These are phyloP conservation scores for Clivina fossor DNA, from an alignment of 2,888 invertebrate genomes.

Conservation along the genomic window DNA sequence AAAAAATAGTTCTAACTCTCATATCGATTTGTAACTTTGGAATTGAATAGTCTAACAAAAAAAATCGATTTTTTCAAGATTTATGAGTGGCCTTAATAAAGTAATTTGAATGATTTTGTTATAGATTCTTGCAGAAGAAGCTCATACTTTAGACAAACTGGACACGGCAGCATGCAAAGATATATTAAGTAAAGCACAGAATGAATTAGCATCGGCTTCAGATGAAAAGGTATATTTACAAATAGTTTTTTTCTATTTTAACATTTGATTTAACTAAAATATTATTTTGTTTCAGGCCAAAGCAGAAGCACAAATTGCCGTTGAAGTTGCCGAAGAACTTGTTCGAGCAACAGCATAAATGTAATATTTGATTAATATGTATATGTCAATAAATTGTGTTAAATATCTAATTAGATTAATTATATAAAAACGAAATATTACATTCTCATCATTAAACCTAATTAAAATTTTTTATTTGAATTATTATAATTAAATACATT, in stretches of 20 bases:
- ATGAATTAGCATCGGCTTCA: slow-evolving; percentile 75
- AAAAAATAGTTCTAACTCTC: no score
- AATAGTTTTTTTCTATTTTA: not conserved
- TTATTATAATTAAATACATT: no score
- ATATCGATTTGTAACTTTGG: no score
- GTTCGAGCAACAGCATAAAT: slow-evolving; percentile 76
- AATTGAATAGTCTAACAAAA: no score
- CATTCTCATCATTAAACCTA: no score
- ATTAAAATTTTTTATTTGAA: no score
- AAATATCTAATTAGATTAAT: no score
- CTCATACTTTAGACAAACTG: slow-evolving; percentile 79
- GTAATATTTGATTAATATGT: no score
- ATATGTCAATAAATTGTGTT: no score
- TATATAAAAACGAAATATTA: no score
- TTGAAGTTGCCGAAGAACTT: slow-evolving; percentile 93
- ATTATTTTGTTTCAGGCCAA: slow-evolving; percentile 58
- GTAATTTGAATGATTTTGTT: slow-evolving; percentile 40
- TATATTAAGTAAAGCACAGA: slow-evolving; percentile 80
- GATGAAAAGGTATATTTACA: slow-evolving; percentile 69
- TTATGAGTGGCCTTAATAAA: no score
- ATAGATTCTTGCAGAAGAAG: slow-evolving; percentile 93
- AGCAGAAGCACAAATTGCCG: slow-evolving; percentile 90
- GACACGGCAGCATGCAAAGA: slow-evolving; percentile 82
- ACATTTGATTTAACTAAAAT: slow-evolving; percentile 1
- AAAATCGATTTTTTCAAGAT: no score